phyloP scores from a whole-genome alignment of 2,888 invertebrate genomes.

The Hirtodrosophila cameraria region DNA sequence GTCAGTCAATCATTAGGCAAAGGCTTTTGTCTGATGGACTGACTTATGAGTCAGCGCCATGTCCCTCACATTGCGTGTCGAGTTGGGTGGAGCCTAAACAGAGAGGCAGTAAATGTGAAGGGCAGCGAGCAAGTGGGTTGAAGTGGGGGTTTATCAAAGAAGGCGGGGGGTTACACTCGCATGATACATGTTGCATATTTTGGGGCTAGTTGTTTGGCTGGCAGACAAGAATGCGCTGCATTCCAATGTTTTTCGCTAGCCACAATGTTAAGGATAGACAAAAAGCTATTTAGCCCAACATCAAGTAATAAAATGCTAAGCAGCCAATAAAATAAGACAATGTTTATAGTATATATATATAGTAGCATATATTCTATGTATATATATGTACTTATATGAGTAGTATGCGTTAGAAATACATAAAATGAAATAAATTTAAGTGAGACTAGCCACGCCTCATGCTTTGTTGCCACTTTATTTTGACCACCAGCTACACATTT shows the following conservation, averaged over 20 bases:
- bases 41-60: constrained; percentile 66
- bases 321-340: constrained; percentile 27
- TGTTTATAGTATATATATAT: constrained; percentile 2
- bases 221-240: constrained; percentile 57
- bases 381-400: no score
- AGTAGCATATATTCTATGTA: constrained; percentile 1
- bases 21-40: constrained; percentile 44
- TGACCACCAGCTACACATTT: constrained; percentile 17
- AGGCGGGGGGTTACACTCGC: constrained; percentile 5
- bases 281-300: constrained; percentile 3
- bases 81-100: constrained; percentile 40
- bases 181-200: constrained; percentile 57
- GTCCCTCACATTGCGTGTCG: constrained; percentile 61
- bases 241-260: constrained; percentile 33
- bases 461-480: constrained; percentile 25
- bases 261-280: constrained; percentile 30
- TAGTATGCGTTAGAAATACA: constrained; percentile 1
- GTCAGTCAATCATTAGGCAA: constrained; percentile 63
- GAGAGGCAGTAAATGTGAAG: constrained; percentile 13
- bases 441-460: constrained; percentile 23
- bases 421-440: constrained; percentile 44
- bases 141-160: not conserved
- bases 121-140: not conserved
- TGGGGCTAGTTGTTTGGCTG: constrained; percentile 48
- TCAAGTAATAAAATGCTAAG: constrained; percentile 39